Evolutionary conservation across 2,888 invertebrate species (phyloP).

Genomic region (Rhodophaea formosa): DNA sequence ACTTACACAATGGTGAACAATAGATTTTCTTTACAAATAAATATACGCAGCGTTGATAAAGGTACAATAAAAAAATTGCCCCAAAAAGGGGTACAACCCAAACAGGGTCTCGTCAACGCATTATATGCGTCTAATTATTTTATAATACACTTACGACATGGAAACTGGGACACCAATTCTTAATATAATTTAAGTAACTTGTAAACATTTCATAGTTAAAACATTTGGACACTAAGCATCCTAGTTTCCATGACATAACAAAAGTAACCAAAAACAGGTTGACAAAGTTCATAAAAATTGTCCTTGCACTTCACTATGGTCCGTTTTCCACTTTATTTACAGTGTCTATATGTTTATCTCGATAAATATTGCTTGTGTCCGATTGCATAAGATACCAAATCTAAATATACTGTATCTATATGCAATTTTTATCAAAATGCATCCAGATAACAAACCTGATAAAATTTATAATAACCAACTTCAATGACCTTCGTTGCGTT

Average conservation of each 20-base stretch:
- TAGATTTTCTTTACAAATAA: slow-evolving; percentile 20
- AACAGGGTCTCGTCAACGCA: not conserved
- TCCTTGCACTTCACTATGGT: slow-evolving; percentile 54
- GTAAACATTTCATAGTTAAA: slow-evolving; percentile 7
- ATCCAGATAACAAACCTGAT: not conserved
- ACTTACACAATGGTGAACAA: slow-evolving; percentile 27
- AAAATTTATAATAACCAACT: not conserved
- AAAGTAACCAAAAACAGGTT: slow-evolving; percentile 31
- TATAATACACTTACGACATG: not conserved
- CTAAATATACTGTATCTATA: slow-evolving; percentile 1
- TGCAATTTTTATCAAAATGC: not conserved
- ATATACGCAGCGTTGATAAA: slow-evolving; percentile 18
- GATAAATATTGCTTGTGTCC: slow-evolving; percentile 24
- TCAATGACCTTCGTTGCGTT: not conserved
- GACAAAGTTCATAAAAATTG: slow-evolving; percentile 41
- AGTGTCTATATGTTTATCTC: slow-evolving; percentile 25
- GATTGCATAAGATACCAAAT: slow-evolving; percentile 7
- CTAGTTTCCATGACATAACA: slow-evolving; percentile 1
- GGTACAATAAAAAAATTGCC: slow-evolving; percentile 7
- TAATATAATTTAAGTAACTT: slow-evolving; percentile 11
- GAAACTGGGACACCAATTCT: slow-evolving; percentile 14
- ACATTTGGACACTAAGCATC: not conserved
- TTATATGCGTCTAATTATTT: not conserved
- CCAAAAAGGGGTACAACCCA: slow-evolving; percentile 6
- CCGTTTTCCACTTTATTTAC: slow-evolving; percentile 39